Evolutionary conservation across 2,888 invertebrate genomes (phyloP), one percentile per base, ranked within the genome.

Genomic region (Trichopria drosophilae): DNA sequence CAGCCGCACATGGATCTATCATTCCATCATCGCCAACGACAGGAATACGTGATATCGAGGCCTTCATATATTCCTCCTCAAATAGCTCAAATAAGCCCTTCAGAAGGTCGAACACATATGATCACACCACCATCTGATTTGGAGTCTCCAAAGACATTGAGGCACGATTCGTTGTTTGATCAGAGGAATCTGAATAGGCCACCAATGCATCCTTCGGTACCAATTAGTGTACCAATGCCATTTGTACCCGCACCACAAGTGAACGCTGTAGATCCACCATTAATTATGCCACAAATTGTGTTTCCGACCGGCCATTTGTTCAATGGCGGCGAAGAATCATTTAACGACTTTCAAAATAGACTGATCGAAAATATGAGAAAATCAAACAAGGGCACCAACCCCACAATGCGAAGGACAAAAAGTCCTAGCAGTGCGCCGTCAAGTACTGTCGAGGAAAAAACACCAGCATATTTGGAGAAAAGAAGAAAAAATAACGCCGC

Each of bases 401-500:
- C 86, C 0, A 84, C 86, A 62, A 88, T 88, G 88, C 78, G 87
- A 10, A 57, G 72, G 4, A 10, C 58, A n/a, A 62, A 67, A 35
- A 59, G 66, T 31, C 65, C 67, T 2, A 49, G 53, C n/a, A n/a
- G n/a, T 10, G 23, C 61, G 2, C 67, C 68, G 1, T 67, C 31
- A 4, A 63, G 69, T 52, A 59, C 67, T 13, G 58, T 65, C 16
- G 61, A 71, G 7, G 72, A 72, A 46, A 81, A 89, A 64, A 93
- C 94, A 69, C 88, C 88, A 3, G 84, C 88, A 0, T 97, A 97
- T 71, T 87, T 88, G 79, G 93, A 91, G 64, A 83, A 93, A 47
- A 78, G 96, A 7, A 83, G 89, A 58, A 91, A 93, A 69, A 97
- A 97, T 74, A 97, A 97, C 72, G 90, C 88, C 56, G 96, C 97